Conservation (phyloP, 2,113 vertebrate genomes). For the Strigops habroptila region DNA sequence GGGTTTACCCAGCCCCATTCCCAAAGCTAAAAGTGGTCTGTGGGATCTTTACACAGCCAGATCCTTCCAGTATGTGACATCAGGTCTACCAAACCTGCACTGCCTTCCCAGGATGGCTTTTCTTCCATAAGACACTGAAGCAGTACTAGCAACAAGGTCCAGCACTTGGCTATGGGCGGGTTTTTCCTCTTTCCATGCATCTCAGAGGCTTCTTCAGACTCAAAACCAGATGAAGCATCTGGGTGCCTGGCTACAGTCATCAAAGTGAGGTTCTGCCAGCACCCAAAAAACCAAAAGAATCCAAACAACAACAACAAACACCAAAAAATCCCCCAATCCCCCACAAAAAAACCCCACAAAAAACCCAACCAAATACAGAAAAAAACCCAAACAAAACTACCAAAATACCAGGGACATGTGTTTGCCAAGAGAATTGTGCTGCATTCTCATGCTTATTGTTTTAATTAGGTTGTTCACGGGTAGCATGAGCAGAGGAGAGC, state of each 20-base stretch:
- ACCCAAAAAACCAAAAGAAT: background rate
- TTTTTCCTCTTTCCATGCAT: background rate
- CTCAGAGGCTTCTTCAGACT: background rate
- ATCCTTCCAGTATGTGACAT: background rate
- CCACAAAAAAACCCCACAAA: background rate
- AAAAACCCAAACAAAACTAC: background rate
- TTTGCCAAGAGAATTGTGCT: background rate
- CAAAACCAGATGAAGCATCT: background rate
- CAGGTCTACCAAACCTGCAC: background rate
- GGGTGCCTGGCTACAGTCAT: background rate
- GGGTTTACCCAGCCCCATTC: background rate
- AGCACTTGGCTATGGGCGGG: background rate
- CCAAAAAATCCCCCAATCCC: background rate
- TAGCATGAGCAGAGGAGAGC: background rate
- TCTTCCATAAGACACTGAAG: background rate
- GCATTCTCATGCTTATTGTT: background rate
- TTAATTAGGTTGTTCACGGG: background rate
- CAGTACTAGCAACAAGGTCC: background rate
- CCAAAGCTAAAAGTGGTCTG: background rate
- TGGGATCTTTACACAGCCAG: background rate
- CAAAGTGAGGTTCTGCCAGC: background rate
- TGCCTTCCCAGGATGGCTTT: background rate
- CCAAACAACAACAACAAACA: background rate
- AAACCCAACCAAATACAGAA: background rate
- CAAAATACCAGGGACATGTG: background rate